Conservation (phyloP, 2,113 vertebrate genomes). For the Alces alces region DNA sequence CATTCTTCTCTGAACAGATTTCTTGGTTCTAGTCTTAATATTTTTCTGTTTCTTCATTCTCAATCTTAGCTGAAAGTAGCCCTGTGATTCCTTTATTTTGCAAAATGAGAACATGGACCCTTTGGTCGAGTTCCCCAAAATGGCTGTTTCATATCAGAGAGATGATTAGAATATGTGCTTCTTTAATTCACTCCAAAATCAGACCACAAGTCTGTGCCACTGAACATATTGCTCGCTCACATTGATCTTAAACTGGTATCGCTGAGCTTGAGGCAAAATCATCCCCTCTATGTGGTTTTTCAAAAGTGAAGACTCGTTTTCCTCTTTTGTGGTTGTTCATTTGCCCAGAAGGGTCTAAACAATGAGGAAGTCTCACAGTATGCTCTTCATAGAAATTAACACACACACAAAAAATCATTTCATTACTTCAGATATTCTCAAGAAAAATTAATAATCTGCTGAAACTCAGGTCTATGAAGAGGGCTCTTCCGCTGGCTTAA, state of each 20-base stretch:
- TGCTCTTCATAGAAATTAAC: not conserved
- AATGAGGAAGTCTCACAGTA: not conserved
- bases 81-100: not conserved
- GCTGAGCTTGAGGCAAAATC: not conserved
- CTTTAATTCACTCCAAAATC: not conserved
- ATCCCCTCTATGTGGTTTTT: not conserved
- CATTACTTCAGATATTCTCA: not conserved
- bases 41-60: not conserved
- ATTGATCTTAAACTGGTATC: not conserved
- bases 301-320: not conserved
- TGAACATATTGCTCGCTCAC: not conserved
- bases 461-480: not conserved
- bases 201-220: not conserved
- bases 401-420: not conserved
- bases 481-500: not conserved
- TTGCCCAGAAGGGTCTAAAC: not conserved
- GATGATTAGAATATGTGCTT: not conserved
- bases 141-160: not conserved
- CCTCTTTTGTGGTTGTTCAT: not conserved
- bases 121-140: not conserved
- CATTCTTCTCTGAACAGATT: not conserved
- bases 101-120: not conserved
- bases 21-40: not conserved
- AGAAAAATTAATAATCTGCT: not conserved
- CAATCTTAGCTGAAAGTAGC: not conserved